Evolutionary conservation across 2,113 vertebrate species (phyloP).

Genomic region (Sceloporus undulatus): DNA sequence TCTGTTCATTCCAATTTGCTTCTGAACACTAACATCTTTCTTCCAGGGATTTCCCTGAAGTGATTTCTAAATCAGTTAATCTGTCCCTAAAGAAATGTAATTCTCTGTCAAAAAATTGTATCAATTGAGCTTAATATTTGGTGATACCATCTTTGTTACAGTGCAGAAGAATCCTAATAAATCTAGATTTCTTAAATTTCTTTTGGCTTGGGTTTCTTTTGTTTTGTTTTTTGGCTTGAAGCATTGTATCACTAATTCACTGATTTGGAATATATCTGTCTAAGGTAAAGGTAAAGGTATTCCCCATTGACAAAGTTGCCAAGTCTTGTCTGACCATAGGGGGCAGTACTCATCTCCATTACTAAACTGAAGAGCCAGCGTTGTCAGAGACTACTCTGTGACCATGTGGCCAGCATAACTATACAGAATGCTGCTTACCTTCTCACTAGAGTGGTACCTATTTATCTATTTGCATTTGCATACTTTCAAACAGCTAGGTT

Average conservation of each 20-base stretch:
- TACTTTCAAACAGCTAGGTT: too few species aligned
- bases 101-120: not conserved
- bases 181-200: not conserved
- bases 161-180: not conserved
- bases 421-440: too few species aligned
- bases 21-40: not conserved
- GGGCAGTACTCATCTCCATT: too few species aligned
- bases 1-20: not conserved
- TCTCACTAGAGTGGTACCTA: too few species aligned
- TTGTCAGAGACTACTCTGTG: too few species aligned
- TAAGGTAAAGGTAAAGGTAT: too few species aligned
- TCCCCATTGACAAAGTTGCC: too few species aligned
- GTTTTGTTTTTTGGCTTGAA: not conserved
- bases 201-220: not conserved
- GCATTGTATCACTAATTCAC: not conserved
- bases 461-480: too few species aligned
- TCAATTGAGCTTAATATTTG: constrained; percentile 1
- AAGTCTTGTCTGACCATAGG: too few species aligned
- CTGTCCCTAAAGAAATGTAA: not conserved
- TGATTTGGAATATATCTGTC: not conserved
- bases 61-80: constrained; percentile 20
- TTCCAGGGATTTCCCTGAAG: not conserved
- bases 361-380: too few species aligned
- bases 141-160: constrained; percentile 2
- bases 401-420: too few species aligned